Conservation (phyloP, 1,140 invertebrate genomes). For the Aphaenogaster ashmeadi region DNA sequence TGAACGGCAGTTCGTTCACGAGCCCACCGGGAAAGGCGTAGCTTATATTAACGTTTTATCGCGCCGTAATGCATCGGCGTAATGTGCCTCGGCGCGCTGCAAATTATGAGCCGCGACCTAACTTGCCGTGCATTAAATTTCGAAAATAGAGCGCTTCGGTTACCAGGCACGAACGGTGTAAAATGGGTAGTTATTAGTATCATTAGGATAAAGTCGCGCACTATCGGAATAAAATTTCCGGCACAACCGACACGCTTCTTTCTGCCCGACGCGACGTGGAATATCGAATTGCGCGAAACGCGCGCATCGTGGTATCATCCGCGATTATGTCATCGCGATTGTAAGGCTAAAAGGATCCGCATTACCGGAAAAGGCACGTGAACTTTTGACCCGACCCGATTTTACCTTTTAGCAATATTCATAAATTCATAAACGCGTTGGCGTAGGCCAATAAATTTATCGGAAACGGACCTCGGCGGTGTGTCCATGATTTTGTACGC, state of each 20-base stretch:
- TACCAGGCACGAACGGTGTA: slow-evolving; percentile 1
- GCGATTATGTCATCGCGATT: slow-evolving; percentile 33
- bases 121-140: slow-evolving; percentile 54
- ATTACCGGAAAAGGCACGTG: slow-evolving; percentile 51
- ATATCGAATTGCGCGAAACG: slow-evolving; percentile 5
- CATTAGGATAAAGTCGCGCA: slow-evolving; percentile 15
- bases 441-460: slow-evolving; percentile 68
- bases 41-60: slow-evolving; percentile 57
- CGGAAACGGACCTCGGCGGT: slow-evolving; percentile 55
- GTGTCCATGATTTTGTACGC: slow-evolving; percentile 59
- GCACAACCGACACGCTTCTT: neutral
- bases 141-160: slow-evolving; percentile 29
- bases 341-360: neutral
- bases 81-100: slow-evolving; percentile 9
- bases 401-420: slow-evolving; percentile 73
- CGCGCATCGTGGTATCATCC: slow-evolving; percentile 33
- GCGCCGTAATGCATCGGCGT: slow-evolving; percentile 44
- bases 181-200: slow-evolving; percentile 26
- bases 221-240: slow-evolving; percentile 18
- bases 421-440: slow-evolving; percentile 73
- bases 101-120: slow-evolving; percentile 36
- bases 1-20: slow-evolving; percentile 4
- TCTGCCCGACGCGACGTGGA: neutral
- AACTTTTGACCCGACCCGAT: slow-evolving; percentile 73
- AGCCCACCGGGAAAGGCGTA: neutral